These are phyloP conservation scores for Caenorhabditis sulstoni DNA, from an alignment of 2,888 invertebrate species.

Conservation along the genomic window DNA sequence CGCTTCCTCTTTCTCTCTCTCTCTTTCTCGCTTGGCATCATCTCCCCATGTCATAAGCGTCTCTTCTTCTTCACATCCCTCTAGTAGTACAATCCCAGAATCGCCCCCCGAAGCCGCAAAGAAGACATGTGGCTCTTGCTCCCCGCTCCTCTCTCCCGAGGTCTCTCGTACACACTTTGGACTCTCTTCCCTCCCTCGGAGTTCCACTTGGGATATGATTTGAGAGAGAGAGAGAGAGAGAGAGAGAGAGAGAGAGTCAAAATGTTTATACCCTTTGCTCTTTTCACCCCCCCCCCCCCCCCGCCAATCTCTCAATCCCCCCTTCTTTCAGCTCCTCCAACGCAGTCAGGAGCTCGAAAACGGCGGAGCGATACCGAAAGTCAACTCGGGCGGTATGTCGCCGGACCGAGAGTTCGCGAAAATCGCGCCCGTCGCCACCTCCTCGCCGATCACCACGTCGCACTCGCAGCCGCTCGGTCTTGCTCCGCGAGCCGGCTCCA, in stretches of 20 bases:
- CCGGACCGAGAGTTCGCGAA: constrained; percentile 47
- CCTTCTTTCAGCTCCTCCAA: constrained; percentile 54
- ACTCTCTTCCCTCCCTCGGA: not conserved
- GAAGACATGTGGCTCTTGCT: constrained; percentile 47
- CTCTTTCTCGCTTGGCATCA: not conserved
- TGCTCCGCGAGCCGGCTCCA: constrained; percentile 47
- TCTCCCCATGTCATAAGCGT: constrained; percentile 25
- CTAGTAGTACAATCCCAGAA: constrained; percentile 13
- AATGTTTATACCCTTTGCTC: constrained; percentile 14
- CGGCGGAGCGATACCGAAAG: constrained; percentile 57
- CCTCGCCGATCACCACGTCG: constrained; percentile 36
- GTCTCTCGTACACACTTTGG: not conserved
- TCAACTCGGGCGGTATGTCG: constrained; percentile 50
- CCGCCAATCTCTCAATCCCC: too few relatives aligned
- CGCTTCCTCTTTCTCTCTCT: constrained; percentile 4
- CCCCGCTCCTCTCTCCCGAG: constrained; percentile 9
- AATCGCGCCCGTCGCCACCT: constrained; percentile 47
- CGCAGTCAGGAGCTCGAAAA: constrained; percentile 58
- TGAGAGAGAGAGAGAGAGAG: too few relatives aligned
- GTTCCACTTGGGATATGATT: too few relatives aligned
- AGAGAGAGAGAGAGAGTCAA: constrained; percentile 7
- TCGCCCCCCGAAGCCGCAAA: constrained; percentile 29
- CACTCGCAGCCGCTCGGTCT: constrained; percentile 36
- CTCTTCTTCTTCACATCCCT: constrained; percentile 8
- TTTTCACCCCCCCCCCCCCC: not conserved